Evolutionary conservation across 1,140 invertebrate genomes (phyloP), one percentile per base, ranked within the genome.

Genomic region (Bombus turneri): DNA sequence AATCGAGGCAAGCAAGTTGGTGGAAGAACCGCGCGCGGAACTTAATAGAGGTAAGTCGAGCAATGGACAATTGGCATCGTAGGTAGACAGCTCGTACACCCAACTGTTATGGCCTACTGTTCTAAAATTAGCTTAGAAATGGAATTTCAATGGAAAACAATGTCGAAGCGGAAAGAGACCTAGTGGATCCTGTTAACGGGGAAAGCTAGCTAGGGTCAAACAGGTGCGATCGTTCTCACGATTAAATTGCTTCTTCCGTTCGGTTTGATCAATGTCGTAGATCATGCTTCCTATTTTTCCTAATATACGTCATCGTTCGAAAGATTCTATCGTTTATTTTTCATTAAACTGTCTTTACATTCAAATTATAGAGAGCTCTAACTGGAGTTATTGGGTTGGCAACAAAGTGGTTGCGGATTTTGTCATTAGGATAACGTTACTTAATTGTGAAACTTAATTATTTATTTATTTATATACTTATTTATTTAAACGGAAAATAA

Each of bases 141-240:
- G 39, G 28, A 41, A 78, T 64, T 41, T 22, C 37, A 2, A 62
- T 62, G 37, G 13, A 10, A 5, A 31, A 34, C n/a, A 25, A 34
- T 12, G 9, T n/a, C 18, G 62, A 47, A 41, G 12, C 25, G 59
- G 6, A 66, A 75, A 25, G 62, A 66, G 41, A 28, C 9, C 10
- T 39, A 13, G 59, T 28, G 77, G 53, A 66, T 81, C 39, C 25
- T 28, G 72, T 18, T 10, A 83, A 73, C 73, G 62, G 31, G 79
- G 28, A 43, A 53, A 59, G 74, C 25, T 76, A 25, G 74, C 34
- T 81, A 79, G 75, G 71, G 86, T 85, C 71, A 64, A 53, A 59
- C 88, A 89, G 87, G 74, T 89, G 88, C 43, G 72, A 79, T 69
- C 18, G 39, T 82, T 89, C 88, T 82, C 88, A 89, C 69, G 69